These are phyloP conservation scores for Anoplius nigerrimus DNA, from an alignment of 2,888 invertebrate genomes.

Conservation along the genomic window DNA sequence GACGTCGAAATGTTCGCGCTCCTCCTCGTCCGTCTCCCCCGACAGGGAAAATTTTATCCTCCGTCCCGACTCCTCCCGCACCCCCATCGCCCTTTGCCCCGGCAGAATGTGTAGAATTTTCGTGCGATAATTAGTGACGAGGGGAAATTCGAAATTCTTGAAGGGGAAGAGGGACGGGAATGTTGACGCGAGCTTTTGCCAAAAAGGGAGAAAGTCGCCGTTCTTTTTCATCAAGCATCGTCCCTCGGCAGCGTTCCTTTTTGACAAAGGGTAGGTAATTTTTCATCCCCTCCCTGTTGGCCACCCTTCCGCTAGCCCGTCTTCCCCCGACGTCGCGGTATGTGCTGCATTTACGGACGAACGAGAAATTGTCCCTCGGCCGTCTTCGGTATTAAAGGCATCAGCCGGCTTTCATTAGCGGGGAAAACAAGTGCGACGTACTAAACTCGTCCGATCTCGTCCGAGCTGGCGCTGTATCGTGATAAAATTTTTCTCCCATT, in stretches of 20 bases:
- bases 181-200: neutral
- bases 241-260: slow-evolving; percentile 44
- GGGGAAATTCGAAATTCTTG: slow-evolving; percentile 27
- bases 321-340: slow-evolving; percentile 45
- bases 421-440: no score
- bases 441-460: no score
- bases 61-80: no score
- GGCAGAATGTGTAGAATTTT: slow-evolving; percentile 1
- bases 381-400: slow-evolving; percentile 47
- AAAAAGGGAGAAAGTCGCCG: neutral
- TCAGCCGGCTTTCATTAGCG: neutral
- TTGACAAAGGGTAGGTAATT: slow-evolving; percentile 49
- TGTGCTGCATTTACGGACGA: slow-evolving; percentile 38
- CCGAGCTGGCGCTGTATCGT: no score
- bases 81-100: no score
- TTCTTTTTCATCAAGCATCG: slow-evolving; percentile 44
- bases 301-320: no score
- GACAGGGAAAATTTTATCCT: neutral
- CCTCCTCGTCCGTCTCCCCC: neutral
- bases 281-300: slow-evolving; percentile 54
- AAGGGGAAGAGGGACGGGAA: neutral
- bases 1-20: neutral
- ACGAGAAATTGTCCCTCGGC: slow-evolving; percentile 2
- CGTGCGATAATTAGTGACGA: neutral
- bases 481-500: no score